These are phyloP conservation scores for Syncerus caffer DNA, from an alignment of 2,797 vertebrate species.

Conservation along the genomic window DNA sequence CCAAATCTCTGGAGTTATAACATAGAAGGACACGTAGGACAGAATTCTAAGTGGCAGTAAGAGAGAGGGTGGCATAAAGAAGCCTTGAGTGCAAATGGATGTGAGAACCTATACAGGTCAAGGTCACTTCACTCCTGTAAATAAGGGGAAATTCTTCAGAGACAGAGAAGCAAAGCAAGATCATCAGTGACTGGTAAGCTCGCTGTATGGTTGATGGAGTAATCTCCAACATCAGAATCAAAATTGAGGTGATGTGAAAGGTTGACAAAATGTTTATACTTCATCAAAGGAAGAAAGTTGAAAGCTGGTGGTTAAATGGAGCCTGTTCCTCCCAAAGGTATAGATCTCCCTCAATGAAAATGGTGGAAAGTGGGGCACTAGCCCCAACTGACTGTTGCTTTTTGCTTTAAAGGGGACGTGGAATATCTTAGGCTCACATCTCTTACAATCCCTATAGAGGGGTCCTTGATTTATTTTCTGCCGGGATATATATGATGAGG, in stretches of 20 bases:
- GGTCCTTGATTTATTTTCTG: not conserved
- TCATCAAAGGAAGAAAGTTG: constrained; percentile 57
- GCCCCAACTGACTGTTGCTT: not conserved
- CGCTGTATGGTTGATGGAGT: constrained; percentile 33
- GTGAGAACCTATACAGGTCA: constrained; percentile 47
- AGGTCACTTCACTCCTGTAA: constrained; percentile 51
- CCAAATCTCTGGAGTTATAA: not conserved
- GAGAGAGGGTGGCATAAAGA: not conserved
- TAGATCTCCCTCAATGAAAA: not conserved
- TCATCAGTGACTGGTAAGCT: not conserved
- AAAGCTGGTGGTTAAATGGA: constrained; percentile 47
- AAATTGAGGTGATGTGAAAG: constrained; percentile 60
- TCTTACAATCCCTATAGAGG: not conserved
- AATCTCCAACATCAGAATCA: constrained; percentile 55
- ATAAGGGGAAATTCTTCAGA: constrained; percentile 33
- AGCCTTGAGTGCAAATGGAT: not conserved
- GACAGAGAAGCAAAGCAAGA: constrained; percentile 23
- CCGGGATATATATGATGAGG: not conserved
- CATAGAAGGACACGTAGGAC: not conserved
- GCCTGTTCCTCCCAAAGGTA: not conserved
- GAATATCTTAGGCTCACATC: not conserved
- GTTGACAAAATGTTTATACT: constrained; percentile 53
- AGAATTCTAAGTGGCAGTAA: constrained; percentile 8
- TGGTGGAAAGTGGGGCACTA: not conserved
- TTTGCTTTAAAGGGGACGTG: not conserved